These are phyloP conservation scores for Pissodes strobi DNA, from an alignment of 1,140 invertebrate species.

Conservation along the genomic window DNA sequence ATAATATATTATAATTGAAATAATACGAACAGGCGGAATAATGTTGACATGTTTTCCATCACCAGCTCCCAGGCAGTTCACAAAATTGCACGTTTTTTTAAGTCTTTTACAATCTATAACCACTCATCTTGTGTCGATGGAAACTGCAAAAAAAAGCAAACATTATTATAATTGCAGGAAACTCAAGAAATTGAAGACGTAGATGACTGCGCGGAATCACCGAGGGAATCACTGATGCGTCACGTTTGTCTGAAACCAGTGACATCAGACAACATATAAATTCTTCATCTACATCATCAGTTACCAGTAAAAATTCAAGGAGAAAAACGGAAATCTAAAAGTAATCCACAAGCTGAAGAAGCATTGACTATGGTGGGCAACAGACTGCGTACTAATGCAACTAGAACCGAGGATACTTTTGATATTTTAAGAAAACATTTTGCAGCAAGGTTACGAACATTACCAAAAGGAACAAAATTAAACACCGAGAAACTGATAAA, in stretches of 20 bases:
- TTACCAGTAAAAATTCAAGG: conserved; percentile 11
- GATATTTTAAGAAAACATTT: conserved; percentile 16
- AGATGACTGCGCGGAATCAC: background rate
- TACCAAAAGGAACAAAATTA: conserved; percentile 8
- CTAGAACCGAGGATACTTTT: conserved; percentile 12
- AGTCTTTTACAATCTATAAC: conserved; percentile 46
- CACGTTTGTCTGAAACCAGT: background rate
- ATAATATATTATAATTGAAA: too few relatives aligned
- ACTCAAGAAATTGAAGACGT: background rate
- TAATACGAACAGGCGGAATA: too few relatives aligned
- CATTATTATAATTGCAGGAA: conserved; percentile 5
- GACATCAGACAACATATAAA: background rate
- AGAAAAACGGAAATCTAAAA: conserved; percentile 16
- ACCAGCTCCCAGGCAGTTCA: too few relatives aligned
- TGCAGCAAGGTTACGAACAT: conserved; percentile 16
- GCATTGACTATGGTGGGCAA: conserved; percentile 22
- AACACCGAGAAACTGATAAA: too few relatives aligned
- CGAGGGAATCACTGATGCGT: background rate
- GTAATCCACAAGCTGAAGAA: conserved; percentile 21
- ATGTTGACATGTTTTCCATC: too few relatives aligned
- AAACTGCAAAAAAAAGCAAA: conserved; percentile 37
- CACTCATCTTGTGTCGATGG: conserved; percentile 46
- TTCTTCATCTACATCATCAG: too few relatives aligned
- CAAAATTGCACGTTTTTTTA: conserved; percentile 45
- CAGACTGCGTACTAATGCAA: background rate